These are phyloP conservation scores for Chelmon rostratus DNA, from an alignment of 2,797 vertebrate species.

Conservation along the genomic window DNA sequence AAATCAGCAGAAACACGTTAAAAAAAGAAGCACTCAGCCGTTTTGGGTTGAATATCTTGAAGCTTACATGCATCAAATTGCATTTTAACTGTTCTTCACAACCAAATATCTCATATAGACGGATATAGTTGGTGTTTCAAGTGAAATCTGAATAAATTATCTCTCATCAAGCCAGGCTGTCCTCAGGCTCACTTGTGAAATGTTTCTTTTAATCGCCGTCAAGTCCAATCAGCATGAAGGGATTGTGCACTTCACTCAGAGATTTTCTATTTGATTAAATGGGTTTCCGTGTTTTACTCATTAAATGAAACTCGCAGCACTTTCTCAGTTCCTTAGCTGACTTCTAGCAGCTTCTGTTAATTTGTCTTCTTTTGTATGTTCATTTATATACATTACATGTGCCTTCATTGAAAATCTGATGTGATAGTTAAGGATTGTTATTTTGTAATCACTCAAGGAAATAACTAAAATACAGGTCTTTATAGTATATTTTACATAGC, in stretches of 20 bases:
- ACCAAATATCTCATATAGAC: constrained; percentile 9
- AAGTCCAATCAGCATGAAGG: constrained; percentile 23
- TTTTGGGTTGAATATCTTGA: not conserved
- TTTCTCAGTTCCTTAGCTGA: not conserved
- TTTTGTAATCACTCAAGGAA: not conserved
- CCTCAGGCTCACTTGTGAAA: not conserved
- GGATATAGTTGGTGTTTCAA: constrained; percentile 19
- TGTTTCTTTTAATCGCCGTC: constrained; percentile 7
- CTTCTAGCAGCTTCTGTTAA: not conserved
- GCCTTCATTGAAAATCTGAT: constrained; percentile 9
- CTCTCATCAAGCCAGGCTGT: constrained; percentile 27
- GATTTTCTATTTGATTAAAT: constrained; percentile 31
- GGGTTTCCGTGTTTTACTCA: constrained; percentile 14
- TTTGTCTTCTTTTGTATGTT: constrained; percentile 7
- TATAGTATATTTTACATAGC: not conserved
- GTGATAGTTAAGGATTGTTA: not conserved
- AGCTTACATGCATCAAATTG: not conserved
- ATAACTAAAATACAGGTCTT: not conserved
- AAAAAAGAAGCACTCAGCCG: not conserved
- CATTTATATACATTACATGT: constrained; percentile 4
- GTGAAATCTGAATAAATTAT: constrained; percentile 34
- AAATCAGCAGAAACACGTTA: not conserved
- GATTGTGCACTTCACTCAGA: constrained; percentile 5
- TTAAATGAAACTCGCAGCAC: not conserved
- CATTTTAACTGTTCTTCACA: not conserved